A percentile compares a stretch with the other conserved stretches of the same genome.
These are phyloP conservation scores for Aratinga solstitialis DNA, from an alignment of 2,797 vertebrate genomes.

Conservation along the genomic window DNA sequence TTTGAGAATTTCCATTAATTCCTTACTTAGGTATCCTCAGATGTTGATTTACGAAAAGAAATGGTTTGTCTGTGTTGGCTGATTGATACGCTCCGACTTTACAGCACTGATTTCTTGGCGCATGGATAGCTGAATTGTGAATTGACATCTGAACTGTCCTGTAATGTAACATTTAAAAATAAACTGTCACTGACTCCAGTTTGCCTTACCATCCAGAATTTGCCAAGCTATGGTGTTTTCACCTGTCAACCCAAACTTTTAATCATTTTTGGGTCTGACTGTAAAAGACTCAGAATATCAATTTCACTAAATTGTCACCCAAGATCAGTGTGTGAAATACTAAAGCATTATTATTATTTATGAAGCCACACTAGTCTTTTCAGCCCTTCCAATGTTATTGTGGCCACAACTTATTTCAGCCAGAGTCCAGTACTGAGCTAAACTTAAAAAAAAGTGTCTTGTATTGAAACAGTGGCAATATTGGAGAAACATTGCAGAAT, in stretches of 20 bases:
- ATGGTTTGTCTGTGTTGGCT: not conserved
- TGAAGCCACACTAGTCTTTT: not conserved
- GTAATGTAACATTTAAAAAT: not conserved
- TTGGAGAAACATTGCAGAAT: not conserved
- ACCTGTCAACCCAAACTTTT: not conserved
- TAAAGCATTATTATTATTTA: not conserved
- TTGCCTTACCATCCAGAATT: not conserved
- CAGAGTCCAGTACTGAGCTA: not conserved
- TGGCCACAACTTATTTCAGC: not conserved
- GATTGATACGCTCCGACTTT: not conserved
- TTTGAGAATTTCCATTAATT: not conserved
- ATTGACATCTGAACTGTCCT: not conserved
- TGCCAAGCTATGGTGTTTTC: not conserved
- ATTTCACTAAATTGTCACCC: not conserved
- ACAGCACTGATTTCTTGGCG: not conserved
- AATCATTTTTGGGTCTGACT: not conserved
- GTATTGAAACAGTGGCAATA: not conserved
- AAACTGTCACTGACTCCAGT: not conserved
- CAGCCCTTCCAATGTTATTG: not conserved
- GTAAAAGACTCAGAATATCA: not conserved
- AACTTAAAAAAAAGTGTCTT: not conserved
- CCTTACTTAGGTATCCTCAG: not conserved
- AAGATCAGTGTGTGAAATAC: not conserved
- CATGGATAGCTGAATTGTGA: not conserved
- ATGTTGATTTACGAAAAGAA: not conserved